Evolutionary conservation across 2,113 vertebrate genomes (phyloP).

Genomic region (Chloroceryle aenea): DNA sequence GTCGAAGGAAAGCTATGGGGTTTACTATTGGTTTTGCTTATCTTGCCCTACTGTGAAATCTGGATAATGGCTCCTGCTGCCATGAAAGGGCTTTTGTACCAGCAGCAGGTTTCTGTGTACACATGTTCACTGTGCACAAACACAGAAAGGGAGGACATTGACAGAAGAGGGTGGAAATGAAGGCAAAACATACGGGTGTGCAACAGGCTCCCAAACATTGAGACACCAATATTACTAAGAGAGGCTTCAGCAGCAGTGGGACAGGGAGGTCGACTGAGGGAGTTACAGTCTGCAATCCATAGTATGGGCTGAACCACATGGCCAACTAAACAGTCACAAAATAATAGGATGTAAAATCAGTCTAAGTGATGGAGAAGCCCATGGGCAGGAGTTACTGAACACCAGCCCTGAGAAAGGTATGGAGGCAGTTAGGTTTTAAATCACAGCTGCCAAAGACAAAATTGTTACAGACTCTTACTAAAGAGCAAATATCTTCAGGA

Average conservation of each 20-base stretch:
- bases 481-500: not conserved
- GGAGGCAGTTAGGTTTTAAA: not conserved
- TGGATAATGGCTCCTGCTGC: not conserved
- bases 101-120: not conserved
- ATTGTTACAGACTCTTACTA: not conserved
- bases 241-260: not conserved
- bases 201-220: fast-evolving
- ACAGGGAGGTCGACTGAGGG: fast-evolving
- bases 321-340: not conserved
- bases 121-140: not conserved
- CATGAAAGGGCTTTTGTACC: not conserved
- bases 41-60: not conserved
- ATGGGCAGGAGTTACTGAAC: no score
- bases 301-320: fast-evolving
- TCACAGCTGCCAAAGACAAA: not conserved
- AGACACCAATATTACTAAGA: no score
- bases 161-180: not conserved
- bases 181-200: not conserved
- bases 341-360: not conserved
- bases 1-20: not conserved
- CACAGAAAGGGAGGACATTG: fast-evolving
- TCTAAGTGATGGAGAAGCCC: not conserved
- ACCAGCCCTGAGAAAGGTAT: no score
- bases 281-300: not conserved
- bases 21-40: not conserved